Evolutionary conservation across 1,140 invertebrate species (phyloP), one percentile per base, ranked within the genome.

Genomic region (Drosophila albomicans): DNA sequence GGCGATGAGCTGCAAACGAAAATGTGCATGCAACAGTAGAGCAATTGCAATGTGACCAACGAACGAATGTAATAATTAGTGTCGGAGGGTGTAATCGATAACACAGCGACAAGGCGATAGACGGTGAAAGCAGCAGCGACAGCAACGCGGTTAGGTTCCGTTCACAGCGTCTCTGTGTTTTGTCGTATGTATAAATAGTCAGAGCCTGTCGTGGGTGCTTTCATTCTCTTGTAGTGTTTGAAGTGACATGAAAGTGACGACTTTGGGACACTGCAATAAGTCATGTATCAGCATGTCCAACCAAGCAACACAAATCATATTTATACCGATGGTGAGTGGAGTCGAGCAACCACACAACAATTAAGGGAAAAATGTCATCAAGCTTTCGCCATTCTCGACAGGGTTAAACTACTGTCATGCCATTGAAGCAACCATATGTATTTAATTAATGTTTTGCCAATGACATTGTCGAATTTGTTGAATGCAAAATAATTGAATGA

Each of bases 241-340:
- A 92, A 92, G 91, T 92, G 91, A 92, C 91, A 92, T 92, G 91
- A 92, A 89, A 92, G 91, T 92, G 91, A 89, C 85, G 89, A 92
- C 81, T 91, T 91, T 86, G 89, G 89, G 80, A 86, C 79, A 91
- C 82, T 84, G 86, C 92, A 89, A 69, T 81, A 91, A 92, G 91
- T 92, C 91, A 92, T 92, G 91, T 92, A 92, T 92, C 91, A 92
- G 89, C 91, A 92, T 92, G 91, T 88, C 91, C 87, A 91, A 92
- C 81, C 91, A 91, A 92, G 82, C 88, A 82, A 91, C 85, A 91
- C 89, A 92, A 80, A 80, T 90, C 85, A 92, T 91, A 90, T 92
- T 92, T 76, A 91, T 90, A 81, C 84, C 79, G 90, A 92, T 75
- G 91, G 91, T 92, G 81, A 92, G 91, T 85, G 67, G 25, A 46